Evolutionary conservation across 2,797 vertebrate genomes (phyloP), one percentile per base, ranked within the genome.

Genomic region (Kryptolebias ocellatus): DNA sequence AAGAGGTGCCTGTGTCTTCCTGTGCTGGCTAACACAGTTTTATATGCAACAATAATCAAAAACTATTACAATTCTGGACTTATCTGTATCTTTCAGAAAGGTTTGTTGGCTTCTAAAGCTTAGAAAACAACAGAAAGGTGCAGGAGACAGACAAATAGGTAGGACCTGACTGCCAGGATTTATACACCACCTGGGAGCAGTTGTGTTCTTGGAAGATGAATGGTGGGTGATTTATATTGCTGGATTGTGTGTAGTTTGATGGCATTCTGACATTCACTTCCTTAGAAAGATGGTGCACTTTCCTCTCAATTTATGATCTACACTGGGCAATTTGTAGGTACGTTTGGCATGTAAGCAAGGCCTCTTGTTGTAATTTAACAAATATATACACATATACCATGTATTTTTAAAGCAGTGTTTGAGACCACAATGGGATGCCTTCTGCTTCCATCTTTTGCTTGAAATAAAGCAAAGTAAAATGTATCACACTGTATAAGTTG

Each of bases 171-270:
- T 59, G 75, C 74, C 56, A 74, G 64, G 63, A 64, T 66, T 76
- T 74, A 67, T 60, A 64, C 60, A 27, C 63, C n/a, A 4, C 44
- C 70, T 58, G 53, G 4, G 16, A 80, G 37, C 59, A 39, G 42
- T 51, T 68, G 69, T 49, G 58, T 55, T 57, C 57, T 37, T n/a
- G 42, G 60, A 72, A 82, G 83, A 89, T 79, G 63, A 85, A 89
- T 76, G 67, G 64, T 46, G 8, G 58, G 51, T 65, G 34, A 58
- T 83, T 80, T 76, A 78, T 89, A 86, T 83, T 20, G 46, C 47
- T 34, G 8, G 67, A 58, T 67, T 80, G 83, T 61, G 80, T 69
- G 50, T 46, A 49, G 53, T 60, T 49, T 66, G 9, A 9, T 37
- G 6, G 9, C 65, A 37, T 52, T 66, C 45, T 68, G 67, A 67